These are phyloP conservation scores for Sylvilagus floridanus DNA, from an alignment of 2,797 vertebrate genomes.

Conservation along the genomic window DNA sequence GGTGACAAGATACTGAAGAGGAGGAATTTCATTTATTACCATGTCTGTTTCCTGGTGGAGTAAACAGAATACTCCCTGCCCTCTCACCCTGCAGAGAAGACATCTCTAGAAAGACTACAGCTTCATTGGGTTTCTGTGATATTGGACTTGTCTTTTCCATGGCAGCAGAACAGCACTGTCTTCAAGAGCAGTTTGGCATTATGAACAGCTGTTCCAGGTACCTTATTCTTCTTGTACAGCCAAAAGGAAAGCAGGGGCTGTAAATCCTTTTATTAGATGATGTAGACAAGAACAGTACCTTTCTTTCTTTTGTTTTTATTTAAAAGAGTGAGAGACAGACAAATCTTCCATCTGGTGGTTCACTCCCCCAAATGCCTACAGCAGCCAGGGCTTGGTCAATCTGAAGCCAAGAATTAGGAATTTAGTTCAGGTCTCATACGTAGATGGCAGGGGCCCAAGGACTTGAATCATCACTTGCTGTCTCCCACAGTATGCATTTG, in stretches of 20 bases:
- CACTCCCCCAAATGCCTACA: no score
- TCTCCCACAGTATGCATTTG: no score
- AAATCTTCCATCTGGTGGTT: no score
- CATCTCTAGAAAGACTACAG: slow-evolving; percentile 27
- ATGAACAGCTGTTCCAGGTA: not conserved
- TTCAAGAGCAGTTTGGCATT: not conserved
- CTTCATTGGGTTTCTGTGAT: slow-evolving; percentile 43
- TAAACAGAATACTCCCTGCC: not conserved
- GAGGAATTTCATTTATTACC: not conserved
- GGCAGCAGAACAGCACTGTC: not conserved
- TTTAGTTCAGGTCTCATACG: no score
- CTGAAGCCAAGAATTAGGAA: no score
- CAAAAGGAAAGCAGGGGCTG: not conserved
- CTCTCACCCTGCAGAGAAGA: not conserved
- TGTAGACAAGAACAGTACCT: not conserved
- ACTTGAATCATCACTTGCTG: no score
- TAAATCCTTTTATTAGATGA: not conserved
- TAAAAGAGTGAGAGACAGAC: no score
- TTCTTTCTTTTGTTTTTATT: not conserved
- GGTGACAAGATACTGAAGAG: not conserved
- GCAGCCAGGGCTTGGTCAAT: no score
- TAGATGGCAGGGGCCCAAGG: no score
- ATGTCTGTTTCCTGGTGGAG: slow-evolving; percentile 37
- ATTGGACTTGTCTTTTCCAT: not conserved
- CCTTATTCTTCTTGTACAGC: not conserved